phyloP scores from a whole-genome alignment of 2,888 invertebrate genomes.

The Monochamus alternatus region DNA sequence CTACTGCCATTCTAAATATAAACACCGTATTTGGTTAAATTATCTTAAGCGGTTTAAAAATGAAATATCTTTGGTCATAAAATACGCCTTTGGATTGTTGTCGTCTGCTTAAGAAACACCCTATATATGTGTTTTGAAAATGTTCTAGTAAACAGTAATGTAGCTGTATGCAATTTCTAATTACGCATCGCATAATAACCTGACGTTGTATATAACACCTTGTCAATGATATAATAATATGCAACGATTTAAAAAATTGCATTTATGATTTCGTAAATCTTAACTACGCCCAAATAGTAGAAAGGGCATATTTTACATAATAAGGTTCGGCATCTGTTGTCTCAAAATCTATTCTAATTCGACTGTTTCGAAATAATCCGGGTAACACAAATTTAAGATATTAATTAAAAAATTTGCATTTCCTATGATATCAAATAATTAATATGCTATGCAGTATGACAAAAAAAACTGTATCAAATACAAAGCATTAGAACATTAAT shows the following conservation, averaged over 20 bases:
- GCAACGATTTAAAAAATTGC: background rate
- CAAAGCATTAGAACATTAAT: background rate
- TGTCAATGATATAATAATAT: too few species aligned
- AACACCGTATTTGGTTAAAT: too few species aligned
- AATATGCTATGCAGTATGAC: background rate
- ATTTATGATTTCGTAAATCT: background rate
- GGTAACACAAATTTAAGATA: slow-evolving; percentile 1
- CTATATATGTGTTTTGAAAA: too few species aligned
- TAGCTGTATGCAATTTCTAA: too few species aligned
- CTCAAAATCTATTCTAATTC: slow-evolving; percentile 3
- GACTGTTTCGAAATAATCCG: background rate
- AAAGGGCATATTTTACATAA: slow-evolving; percentile 12
- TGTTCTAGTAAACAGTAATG: too few species aligned
- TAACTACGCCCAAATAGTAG: slow-evolving; percentile 7
- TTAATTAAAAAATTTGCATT: slow-evolving; percentile 11
- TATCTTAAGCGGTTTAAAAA: too few species aligned
- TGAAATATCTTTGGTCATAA: too few species aligned
- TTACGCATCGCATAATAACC: too few species aligned
- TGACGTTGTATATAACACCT: too few species aligned
- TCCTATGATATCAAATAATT: background rate
- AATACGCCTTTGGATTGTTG: too few species aligned
- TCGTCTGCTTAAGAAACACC: too few species aligned
- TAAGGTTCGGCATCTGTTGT: slow-evolving; percentile 10
- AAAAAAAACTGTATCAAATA: background rate
- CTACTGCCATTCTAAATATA: too few species aligned